Percentiles rank a stretch among this genome's conserved stretches.
Conservation (phyloP, 2,113 vertebrate genomes). For the Lepisosteus osseus region DNA sequence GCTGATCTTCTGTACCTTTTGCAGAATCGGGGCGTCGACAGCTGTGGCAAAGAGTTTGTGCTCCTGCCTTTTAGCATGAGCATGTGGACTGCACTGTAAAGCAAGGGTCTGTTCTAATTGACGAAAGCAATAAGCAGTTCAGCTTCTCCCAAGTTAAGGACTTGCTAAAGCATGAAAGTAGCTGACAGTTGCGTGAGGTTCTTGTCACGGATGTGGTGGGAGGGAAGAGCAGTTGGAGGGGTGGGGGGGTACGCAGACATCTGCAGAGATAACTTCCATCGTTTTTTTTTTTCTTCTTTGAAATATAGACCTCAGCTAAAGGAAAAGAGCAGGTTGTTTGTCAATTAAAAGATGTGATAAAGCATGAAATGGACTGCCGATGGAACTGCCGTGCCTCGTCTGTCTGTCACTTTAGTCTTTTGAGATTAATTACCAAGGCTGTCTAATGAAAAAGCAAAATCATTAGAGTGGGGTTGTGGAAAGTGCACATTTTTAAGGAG, state of each 20-base stretch:
- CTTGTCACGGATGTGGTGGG: conserved; percentile 28
- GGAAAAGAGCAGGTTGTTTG: conserved; percentile 79
- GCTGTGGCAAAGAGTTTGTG: not conserved
- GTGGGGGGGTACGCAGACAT: conserved; percentile 40
- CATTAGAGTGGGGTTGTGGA: not conserved
- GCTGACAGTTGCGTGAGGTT: conserved; percentile 37
- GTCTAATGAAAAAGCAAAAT: conserved; percentile 30
- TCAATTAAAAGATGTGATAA: conserved; percentile 82
- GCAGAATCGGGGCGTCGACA: too few relatives aligned
- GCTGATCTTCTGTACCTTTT: too few relatives aligned
- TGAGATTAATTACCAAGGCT: conserved; percentile 25
- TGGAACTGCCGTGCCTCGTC: not conserved
- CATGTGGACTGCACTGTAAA: conserved; percentile 11
- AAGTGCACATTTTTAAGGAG: not conserved
- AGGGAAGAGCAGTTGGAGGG: conserved; percentile 13
- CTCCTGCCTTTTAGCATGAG: conserved; percentile 12
- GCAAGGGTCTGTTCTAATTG: conserved; percentile 32
- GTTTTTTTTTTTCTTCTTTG: conserved; percentile 34
- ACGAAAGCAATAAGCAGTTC: conserved; percentile 31
- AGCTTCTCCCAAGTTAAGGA: conserved; percentile 26
- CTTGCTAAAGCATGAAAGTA: conserved; percentile 30
- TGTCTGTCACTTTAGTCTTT: conserved; percentile 20
- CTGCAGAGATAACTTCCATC: conserved; percentile 39
- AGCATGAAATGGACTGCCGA: conserved; percentile 53
- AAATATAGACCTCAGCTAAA: conserved; percentile 77